These are phyloP conservation scores for Ruditapes philippinarum DNA, from an alignment of 1,140 invertebrate species.

Conservation along the genomic window DNA sequence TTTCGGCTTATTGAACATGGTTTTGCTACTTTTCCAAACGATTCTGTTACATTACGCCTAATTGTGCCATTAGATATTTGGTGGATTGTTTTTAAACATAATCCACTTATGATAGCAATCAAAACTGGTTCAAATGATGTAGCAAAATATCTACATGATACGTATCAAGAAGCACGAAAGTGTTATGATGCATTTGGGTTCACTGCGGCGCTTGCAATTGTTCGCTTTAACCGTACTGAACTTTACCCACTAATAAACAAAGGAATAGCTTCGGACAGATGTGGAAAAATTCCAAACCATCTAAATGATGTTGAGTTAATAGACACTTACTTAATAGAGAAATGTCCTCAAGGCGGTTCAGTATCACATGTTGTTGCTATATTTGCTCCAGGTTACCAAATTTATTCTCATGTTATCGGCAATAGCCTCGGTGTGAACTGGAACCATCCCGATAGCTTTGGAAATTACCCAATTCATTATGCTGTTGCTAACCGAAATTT, in stretches of 20 bases:
- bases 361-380: neutral
- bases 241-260: neutral
- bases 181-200: conserved; percentile 24
- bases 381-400: neutral
- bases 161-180: neutral
- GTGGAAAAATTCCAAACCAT: neutral
- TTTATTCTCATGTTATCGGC: neutral
- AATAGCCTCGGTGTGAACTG: neutral
- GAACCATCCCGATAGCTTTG: neutral
- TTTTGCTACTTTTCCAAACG: neutral
- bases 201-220: neutral
- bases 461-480: conserved; percentile 26
- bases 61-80: conserved; percentile 20
- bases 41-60: neutral
- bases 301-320: neutral
- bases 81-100: conserved; percentile 20
- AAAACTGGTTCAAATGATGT: neutral
- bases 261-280: neutral
- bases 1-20: neutral
- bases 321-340: neutral
- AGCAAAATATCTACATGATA: neutral
- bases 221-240: neutral
- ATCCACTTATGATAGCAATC: neutral
- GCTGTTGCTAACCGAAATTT: neutral
- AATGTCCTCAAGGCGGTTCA: neutral